Base-by-base conservation (phyloP, 2,113 vertebrate genomes). In the Nannospalax galili region DNA sequence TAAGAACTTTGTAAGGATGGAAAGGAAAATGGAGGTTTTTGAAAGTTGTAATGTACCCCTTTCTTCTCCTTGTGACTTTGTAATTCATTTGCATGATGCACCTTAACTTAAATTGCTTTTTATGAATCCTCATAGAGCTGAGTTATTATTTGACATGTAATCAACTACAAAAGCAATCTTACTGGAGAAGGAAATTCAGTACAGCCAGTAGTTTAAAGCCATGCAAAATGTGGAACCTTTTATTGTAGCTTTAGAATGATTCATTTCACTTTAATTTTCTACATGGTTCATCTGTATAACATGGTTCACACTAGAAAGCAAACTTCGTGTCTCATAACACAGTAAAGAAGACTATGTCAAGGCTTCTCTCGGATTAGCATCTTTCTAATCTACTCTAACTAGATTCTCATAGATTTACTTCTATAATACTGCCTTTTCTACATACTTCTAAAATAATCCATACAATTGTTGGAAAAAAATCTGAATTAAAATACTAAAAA, bases 181-280 rank as follows among this genome's bases (percentile, higher is more conserved):
- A 56, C 64, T 37, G 84, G 40, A 74, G 74, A 95, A 96, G 91
- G 37, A 35, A 96, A 93, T 86, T 95, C 64, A 96, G 32, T 86
- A 81, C 32, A 94, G 32, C 94, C 56, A 87, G 69, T 86, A 92
- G 82, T 93, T 94, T 95, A 96, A 88, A 95, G 64, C 0, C 20
- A 92, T 84, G 70, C 45, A 93, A 95, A 96, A 86, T n/a, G 48
- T 79, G 45, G 37, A 91, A 48, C 37, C 90, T 90, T 75, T 88
- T 74, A 94, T 45, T 92, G 64, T 40, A 78, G 22, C 35, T 94
- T 92, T 94, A 94, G 86, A 95, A 94, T 95, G 92, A 94, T 70
- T 10, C 40, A 88, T 94, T 95, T 96, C 48, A 95, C 74, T 95
- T 93, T 96, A 93, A 90, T 90, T 92, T 95, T 88, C 69, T 95